Evolutionary conservation across 2,888 invertebrate species (phyloP).

Genomic region (Macrosoma leucophasiata): DNA sequence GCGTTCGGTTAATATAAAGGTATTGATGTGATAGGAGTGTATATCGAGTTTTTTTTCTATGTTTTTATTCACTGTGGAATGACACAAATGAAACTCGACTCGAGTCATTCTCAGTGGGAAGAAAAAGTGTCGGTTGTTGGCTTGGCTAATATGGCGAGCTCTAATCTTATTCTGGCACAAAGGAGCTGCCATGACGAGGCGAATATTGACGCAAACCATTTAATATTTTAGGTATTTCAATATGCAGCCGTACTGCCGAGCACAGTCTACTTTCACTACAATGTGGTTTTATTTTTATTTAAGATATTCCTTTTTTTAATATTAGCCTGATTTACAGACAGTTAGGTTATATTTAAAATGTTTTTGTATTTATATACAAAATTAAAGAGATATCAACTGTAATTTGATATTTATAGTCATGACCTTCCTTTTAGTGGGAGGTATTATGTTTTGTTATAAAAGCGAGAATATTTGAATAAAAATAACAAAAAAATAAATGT

Average conservation of each 20-base stretch:
- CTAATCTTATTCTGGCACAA: slow-evolving; percentile 65
- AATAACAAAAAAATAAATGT: too few relatives aligned
- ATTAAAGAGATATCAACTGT: too few relatives aligned
- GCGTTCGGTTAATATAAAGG: slow-evolving; percentile 7
- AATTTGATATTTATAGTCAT: too few relatives aligned
- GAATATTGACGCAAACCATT: slow-evolving; percentile 65
- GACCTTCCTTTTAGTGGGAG: too few relatives aligned
- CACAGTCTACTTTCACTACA: too few relatives aligned
- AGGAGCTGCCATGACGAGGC: slow-evolving; percentile 69
- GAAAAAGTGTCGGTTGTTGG: slow-evolving; percentile 46
- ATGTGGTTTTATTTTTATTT: too few relatives aligned
- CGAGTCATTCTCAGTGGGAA: slow-evolving; percentile 35
- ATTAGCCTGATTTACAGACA: too few relatives aligned
- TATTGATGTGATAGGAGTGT: slow-evolving; percentile 4
- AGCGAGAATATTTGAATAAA: too few relatives aligned
- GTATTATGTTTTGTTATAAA: too few relatives aligned
- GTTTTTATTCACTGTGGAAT: slow-evolving; percentile 15
- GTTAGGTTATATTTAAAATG: too few relatives aligned
- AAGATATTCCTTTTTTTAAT: too few relatives aligned
- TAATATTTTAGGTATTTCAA: slow-evolving; percentile 71
- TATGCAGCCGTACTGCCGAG: slow-evolving; percentile 47
- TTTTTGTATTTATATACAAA: too few relatives aligned
- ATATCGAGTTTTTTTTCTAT: background rate
- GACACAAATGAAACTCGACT: slow-evolving; percentile 37
- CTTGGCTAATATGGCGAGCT: slow-evolving; percentile 60